Evolutionary conservation across 1,140 invertebrate species (phyloP), one percentile per base, ranked within the genome.

Genomic region (Bursaphelenchus mucronatus): DNA sequence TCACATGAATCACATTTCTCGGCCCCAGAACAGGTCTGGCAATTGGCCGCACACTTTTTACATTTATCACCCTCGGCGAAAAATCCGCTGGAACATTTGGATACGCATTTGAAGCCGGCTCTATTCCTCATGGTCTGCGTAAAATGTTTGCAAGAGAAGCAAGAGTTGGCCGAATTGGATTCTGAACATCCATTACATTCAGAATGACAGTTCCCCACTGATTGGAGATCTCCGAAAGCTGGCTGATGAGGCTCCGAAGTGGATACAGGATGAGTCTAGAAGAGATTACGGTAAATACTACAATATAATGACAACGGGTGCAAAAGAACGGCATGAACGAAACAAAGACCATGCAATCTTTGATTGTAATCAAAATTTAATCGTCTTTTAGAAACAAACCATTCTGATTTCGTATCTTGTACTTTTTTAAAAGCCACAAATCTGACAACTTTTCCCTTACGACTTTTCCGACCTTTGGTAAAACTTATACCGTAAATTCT

Each of bases 51-150:
- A 58, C 78, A 79, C 56, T 69, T 67, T 58, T 79, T 79, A 53
- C 78, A 79, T 30, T 73, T 74, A 61, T 79, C 74, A 0, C 65
- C 71, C 51, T 79, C 78, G 39, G 59, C 54, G 53, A 74, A 79
- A 55, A 76, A 81, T n/a, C 73, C 75, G 13, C 76, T 70, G 10
- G 76, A 78, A 47, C 76, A 79, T 9, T 69, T 56, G 3, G 54
- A 21, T 9, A 79, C 76, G 64, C 76, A 79, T 62, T 74, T 76
- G 66, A 81, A 79, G 46, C 78, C 77, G 39, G 74, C 77, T 17
- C 75, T 65, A 61, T 81, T 79, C 11, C 77, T 66, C 11, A 80
- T 58, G 0, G 78, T 63, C 51, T 80, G 75, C 11, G 76, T 79
- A 8, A 74, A 69, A 63, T 78, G 73, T 53, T 73, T 73, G 52